A percentile compares a stretch with the other conserved stretches of the same genome.
Conservation (phyloP, 2,797 vertebrate genomes). For the Sciurus vulgaris region DNA sequence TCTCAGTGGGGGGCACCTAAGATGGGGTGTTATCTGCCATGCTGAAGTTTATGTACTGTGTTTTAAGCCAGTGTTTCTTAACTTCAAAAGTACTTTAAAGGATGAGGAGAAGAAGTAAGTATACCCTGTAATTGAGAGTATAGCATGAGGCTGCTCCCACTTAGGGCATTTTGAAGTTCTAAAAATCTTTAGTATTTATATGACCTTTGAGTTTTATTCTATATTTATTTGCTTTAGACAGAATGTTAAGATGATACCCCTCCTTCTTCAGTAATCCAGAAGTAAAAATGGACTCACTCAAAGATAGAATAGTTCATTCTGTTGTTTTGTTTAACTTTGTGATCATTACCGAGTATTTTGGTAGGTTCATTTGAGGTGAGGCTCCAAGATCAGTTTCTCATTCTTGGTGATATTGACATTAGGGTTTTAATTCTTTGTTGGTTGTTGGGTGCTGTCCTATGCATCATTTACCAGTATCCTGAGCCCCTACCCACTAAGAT, state of each 20-base stretch:
- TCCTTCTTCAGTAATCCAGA: not conserved
- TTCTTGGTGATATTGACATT: not conserved
- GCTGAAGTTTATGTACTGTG: slow-evolving; percentile 12
- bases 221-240: slow-evolving; percentile 49
- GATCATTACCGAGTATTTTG: not conserved
- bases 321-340: slow-evolving; percentile 35
- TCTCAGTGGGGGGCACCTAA: not conserved
- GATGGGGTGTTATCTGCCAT: not conserved
- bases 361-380: slow-evolving; percentile 11
- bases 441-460: not conserved
- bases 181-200: not conserved
- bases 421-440: slow-evolving; percentile 22
- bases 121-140: not conserved
- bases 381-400: slow-evolving; percentile 35
- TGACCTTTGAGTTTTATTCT: slow-evolving; percentile 44
- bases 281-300: not conserved
- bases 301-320: not conserved
- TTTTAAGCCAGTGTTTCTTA: slow-evolving; percentile 41
- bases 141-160: not conserved
- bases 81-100: slow-evolving; percentile 56
- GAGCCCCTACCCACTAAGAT: not conserved
- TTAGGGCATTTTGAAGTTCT: slow-evolving; percentile 26
- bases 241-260: not conserved
- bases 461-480: not conserved
- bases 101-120: slow-evolving; percentile 1